A percentile compares a stretch with the other conserved stretches of the same genome.
Evolutionary conservation across 2,888 invertebrate species (phyloP).

Genomic region (Nomada lathburiana): DNA sequence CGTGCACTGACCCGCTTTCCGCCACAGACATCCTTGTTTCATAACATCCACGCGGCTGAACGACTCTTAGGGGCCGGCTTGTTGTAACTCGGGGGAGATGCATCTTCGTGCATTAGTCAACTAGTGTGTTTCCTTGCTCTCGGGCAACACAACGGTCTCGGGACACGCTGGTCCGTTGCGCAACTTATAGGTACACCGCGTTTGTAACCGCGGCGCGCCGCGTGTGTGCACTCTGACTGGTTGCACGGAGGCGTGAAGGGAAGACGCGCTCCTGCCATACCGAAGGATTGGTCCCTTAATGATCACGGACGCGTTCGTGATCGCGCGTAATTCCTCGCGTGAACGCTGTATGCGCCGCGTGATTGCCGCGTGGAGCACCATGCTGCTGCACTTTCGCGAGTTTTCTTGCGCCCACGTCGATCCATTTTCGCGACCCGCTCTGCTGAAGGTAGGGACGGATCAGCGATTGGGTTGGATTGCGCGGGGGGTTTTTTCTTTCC

Average conservation of each 20-base stretch:
- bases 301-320: neutral
- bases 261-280: slow-evolving; percentile 61
- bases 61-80: slow-evolving; percentile 48
- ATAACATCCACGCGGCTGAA: slow-evolving; percentile 65
- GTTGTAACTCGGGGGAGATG: slow-evolving; percentile 53
- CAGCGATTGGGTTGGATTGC: neutral
- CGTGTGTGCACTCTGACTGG: neutral
- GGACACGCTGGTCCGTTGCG: slow-evolving; percentile 41
- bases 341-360: neutral
- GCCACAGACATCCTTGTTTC: slow-evolving; percentile 79
- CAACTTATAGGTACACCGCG: slow-evolving; percentile 17
- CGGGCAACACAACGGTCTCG: slow-evolving; percentile 26
- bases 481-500: too few species aligned
- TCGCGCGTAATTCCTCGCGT: neutral
- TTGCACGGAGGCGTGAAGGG: neutral
- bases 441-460: neutral
- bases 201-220: slow-evolving; percentile 7
- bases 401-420: neutral
- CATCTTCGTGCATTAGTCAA: slow-evolving; percentile 62
- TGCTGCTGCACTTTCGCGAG: neutral
- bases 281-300: slow-evolving; percentile 33
- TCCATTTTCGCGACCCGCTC: neutral
- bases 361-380: neutral
- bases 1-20: slow-evolving; percentile 79
- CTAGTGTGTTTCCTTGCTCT: slow-evolving; percentile 37